Conservation (phyloP, 1,140 invertebrate species). For the Heterodera schachtii region DNA sequence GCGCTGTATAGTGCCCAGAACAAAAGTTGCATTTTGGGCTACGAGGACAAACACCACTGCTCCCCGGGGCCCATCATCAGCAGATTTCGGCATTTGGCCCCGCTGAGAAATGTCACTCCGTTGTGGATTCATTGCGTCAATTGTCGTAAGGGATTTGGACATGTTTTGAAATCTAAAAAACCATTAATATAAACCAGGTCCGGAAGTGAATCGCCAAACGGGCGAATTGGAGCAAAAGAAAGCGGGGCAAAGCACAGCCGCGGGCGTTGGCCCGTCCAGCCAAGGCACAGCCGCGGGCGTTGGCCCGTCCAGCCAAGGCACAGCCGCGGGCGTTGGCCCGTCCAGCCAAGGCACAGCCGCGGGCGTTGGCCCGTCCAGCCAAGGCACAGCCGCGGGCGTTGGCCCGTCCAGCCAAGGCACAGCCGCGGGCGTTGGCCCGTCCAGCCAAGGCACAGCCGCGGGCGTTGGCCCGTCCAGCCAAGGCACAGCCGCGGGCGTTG, state of each 20-base stretch:
- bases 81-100: constrained; percentile 23
- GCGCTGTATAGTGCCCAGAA: constrained; percentile 38
- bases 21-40: constrained; percentile 40
- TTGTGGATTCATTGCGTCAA: constrained; percentile 43
- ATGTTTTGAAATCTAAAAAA: neutral
- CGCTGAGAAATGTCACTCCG: constrained; percentile 15
- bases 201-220: constrained; percentile 26
- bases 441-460: too few relatives aligned
- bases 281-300: too few relatives aligned
- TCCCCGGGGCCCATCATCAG: constrained; percentile 26
- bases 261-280: neutral
- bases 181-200: neutral
- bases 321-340: neutral
- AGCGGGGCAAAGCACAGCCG: neutral
- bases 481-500: too few relatives aligned
- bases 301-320: neutral
- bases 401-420: too few relatives aligned
- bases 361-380: too few relatives aligned
- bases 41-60: constrained; percentile 42
- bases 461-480: too few relatives aligned
- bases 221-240: constrained; percentile 16
- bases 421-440: too few relatives aligned
- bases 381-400: too few relatives aligned
- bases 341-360: too few relatives aligned
- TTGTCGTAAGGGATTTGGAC: constrained; percentile 34